Evolutionary conservation across 2,888 invertebrate genomes (phyloP).

Genomic region (Smittia sp.): DNA sequence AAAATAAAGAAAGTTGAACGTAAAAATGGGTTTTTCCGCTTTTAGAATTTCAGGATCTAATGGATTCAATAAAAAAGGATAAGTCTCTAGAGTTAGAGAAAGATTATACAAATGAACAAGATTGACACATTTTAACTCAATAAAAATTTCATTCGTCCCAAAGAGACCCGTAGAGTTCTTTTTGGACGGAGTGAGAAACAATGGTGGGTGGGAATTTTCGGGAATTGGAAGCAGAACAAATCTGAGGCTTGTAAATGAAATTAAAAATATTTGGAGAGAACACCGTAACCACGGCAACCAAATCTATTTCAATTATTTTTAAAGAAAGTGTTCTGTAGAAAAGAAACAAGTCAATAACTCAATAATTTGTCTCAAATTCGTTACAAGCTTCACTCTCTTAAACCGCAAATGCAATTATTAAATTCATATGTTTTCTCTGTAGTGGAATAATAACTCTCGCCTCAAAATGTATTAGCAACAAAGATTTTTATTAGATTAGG

Average conservation of each 20-base stretch:
- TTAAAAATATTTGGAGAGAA: no score
- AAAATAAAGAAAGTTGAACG: slow-evolving; percentile 15
- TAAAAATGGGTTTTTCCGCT: no score
- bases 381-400: neutral
- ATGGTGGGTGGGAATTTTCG: no score
- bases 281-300: no score
- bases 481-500: slow-evolving; percentile 37
- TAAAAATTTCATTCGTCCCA: slow-evolving; percentile 8
- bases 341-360: no score
- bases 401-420: slow-evolving; percentile 37
- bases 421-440: slow-evolving; percentile 3
- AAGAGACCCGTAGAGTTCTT: neutral
- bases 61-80: slow-evolving; percentile 30
- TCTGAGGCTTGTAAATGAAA: no score
- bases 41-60: slow-evolving; percentile 3
- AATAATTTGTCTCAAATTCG: no score
- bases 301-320: no score
- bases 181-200: no score
- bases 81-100: slow-evolving; percentile 1
- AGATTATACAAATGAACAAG: slow-evolving; percentile 35
- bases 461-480: neutral
- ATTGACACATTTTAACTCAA: slow-evolving; percentile 37
- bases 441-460: slow-evolving; percentile 23
- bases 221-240: no score
- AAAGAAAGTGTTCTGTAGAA: no score